Evolutionary conservation across 2,113 vertebrate species (phyloP).

Genomic region (Oncorhynchus gorbuscha): DNA sequence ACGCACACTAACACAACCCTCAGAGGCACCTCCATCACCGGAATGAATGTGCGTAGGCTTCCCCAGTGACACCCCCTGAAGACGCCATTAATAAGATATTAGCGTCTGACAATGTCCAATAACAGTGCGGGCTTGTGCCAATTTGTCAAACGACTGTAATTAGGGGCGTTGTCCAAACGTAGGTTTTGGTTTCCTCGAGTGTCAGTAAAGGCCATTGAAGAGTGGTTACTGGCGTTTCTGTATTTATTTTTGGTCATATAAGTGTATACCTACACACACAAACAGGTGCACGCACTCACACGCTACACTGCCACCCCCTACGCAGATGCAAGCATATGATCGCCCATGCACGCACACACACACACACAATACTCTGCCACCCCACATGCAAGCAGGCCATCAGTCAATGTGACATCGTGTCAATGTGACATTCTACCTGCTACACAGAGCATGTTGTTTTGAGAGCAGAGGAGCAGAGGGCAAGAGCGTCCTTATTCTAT

Average conservation of each 20-base stretch:
- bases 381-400: too few relatives aligned
- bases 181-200: not conserved
- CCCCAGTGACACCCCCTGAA: conserved; percentile 16
- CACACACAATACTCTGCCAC: too few relatives aligned
- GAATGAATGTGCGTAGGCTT: conserved; percentile 16
- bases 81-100: conserved; percentile 35
- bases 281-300: too few relatives aligned
- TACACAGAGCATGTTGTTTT: too few relatives aligned
- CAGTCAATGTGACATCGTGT: too few relatives aligned
- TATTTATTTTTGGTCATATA: not conserved
- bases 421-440: too few relatives aligned
- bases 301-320: too few relatives aligned
- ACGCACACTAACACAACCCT: not conserved
- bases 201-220: not conserved
- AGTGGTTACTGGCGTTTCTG: not conserved
- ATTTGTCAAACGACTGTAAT: conserved; percentile 19
- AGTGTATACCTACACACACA: too few relatives aligned
- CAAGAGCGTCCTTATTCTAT: too few relatives aligned
- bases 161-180: not conserved
- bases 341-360: too few relatives aligned
- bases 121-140: conserved; percentile 2
- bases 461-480: too few relatives aligned
- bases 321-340: too few relatives aligned
- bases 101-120: conserved; percentile 3
- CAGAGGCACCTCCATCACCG: not conserved